These are phyloP conservation scores for Mythimna lalbum DNA, from an alignment of 2,888 invertebrate species.

Conservation along the genomic window DNA sequence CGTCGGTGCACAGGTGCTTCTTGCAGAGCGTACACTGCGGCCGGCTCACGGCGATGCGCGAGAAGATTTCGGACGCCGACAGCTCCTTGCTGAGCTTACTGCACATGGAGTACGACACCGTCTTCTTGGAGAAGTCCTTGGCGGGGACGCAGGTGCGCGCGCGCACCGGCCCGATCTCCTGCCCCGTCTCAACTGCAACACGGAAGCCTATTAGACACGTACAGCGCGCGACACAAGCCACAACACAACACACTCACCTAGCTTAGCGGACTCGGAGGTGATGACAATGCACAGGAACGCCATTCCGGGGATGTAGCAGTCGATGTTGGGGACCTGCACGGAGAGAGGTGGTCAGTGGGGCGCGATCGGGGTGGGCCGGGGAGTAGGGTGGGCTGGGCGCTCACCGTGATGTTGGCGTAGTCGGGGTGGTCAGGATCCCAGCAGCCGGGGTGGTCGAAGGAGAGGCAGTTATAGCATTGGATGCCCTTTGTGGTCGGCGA, in stretches of 20 bases:
- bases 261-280: conserved; percentile 86
- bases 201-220: background rate
- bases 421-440: conserved; percentile 89
- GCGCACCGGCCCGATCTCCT: conserved; percentile 87
- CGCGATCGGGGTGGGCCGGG: background rate
- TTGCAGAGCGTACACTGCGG: conserved; percentile 86
- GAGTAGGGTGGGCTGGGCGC: background rate
- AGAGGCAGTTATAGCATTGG: conserved; percentile 88
- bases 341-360: conserved; percentile 5
- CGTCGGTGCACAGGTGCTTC: conserved; percentile 84
- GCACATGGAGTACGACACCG: conserved; percentile 87
- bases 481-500: conserved; percentile 83
- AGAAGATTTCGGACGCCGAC: conserved; percentile 86
- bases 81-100: conserved; percentile 86
- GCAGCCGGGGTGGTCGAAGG: conserved; percentile 88
- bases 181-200: conserved; percentile 83
- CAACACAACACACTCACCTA: conserved; percentile 75
- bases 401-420: conserved; percentile 85
- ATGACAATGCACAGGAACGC: conserved; percentile 86
- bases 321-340: conserved; percentile 85
- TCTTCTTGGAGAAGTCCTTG: conserved; percentile 87
- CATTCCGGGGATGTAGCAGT: conserved; percentile 89
- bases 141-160: conserved; percentile 87
- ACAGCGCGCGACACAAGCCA: background rate
- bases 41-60: conserved; percentile 82